Base-by-base conservation (phyloP, 2,797 vertebrate genomes). In the Chelidonichthys spinosus region DNA sequence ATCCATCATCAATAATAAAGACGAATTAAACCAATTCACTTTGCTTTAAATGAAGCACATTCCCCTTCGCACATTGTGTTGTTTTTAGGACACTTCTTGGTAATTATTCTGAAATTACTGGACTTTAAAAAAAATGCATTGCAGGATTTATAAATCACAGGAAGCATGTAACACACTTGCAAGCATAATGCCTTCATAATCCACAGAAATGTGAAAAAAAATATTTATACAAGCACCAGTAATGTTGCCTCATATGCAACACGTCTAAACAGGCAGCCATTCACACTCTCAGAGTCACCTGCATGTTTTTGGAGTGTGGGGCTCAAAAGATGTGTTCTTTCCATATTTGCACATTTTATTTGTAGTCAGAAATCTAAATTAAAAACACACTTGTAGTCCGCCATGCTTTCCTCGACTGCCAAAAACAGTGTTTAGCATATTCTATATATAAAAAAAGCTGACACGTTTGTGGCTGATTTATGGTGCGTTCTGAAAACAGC, bases 401-500 rank as follows among this genome's bases (percentile, higher is more conserved):
- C 9, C 5, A 17, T 71, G n/a, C 11, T 46, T 43, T 50, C n/a
- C 15, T 40, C 36, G 25, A 54, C 2, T 55, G 6, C 58, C 59
- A 52, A 69, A 36, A 59, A 6, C n/a, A 44, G 43, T 55, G 47
- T 53, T 69, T 42, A 40, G 5, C 15, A 32, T 18, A n/a, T n/a
- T n/a, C n/a, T n/a, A n/a, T n/a, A n/a, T n/a, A n/a, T n/a, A n/a
- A n/a, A n/a, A n/a, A n/a, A n/a, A 50, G 66, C 2, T 40, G 11
- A 62, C 50, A 64, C 42, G 32, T 39, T 7, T 63, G 18, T 0
- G 46, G n/a, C 61, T 71, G 35, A 43, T 62, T 65, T 49, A 53
- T 49, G 37, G 47, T 50, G 65, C 62, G 14, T 18, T 59, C 18
- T 55, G 68, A 43, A 69, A 85, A 49, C 4, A 66, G 32, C 66